Evolutionary conservation across 2,113 vertebrate genomes (phyloP).

Genomic region (Chionodraco myersi): DNA sequence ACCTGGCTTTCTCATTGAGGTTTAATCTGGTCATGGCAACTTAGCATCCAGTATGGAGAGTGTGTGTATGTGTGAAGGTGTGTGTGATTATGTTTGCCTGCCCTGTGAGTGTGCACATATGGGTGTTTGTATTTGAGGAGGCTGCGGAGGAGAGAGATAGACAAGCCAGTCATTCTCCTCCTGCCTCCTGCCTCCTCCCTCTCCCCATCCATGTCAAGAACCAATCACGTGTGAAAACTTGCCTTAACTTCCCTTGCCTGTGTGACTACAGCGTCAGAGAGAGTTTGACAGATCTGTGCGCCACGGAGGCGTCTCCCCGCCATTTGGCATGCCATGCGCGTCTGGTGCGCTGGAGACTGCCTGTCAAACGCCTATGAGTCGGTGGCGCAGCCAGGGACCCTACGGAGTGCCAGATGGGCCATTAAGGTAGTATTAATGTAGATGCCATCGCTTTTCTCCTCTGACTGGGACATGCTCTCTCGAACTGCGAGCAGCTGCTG

Average conservation of each 20-base stretch:
- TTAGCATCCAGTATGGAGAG: constrained; percentile 66
- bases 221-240: constrained; percentile 89
- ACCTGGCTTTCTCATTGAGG: constrained; percentile 79
- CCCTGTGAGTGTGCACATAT: constrained; percentile 23
- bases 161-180: constrained; percentile 73
- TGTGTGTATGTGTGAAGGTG: constrained; percentile 8
- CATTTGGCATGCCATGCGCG: constrained; percentile 97
- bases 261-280: constrained; percentile 90
- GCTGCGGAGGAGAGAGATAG: constrained; percentile 57
- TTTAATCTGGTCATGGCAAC: constrained; percentile 80
- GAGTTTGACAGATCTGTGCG: constrained; percentile 98
- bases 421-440: constrained; percentile 99
- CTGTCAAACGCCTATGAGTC: constrained; percentile 99
- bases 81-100: constrained; percentile 21
- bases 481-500: constrained; percentile 99
- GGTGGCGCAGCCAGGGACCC: constrained; percentile 99
- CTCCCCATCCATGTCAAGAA: constrained; percentile 82
- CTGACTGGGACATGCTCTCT: constrained; percentile 99
- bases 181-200: constrained; percentile 73
- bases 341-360: constrained; percentile 99
- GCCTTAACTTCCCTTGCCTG: constrained; percentile 88
- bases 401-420: constrained; percentile 99
- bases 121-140: constrained; percentile 58
- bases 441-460: constrained; percentile 99
- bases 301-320: constrained; percentile 94